Evolutionary conservation across 2,113 vertebrate genomes (phyloP), one percentile per base, ranked within the genome.

Genomic region (Enhydra lutris): DNA sequence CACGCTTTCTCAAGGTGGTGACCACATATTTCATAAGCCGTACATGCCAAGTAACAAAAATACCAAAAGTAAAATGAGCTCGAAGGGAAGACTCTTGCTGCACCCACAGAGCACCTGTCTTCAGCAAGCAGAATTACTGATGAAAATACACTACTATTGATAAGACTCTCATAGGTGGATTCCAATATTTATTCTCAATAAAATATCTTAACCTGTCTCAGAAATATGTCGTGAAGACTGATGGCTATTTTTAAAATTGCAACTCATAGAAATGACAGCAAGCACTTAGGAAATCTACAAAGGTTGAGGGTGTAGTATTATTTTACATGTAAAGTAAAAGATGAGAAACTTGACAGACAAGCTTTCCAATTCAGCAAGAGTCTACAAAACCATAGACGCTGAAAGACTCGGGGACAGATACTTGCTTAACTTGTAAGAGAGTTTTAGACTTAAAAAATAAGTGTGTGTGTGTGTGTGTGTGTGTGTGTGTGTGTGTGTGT

Each of bases 161-260:
- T 71, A 67, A 93, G 78, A 92, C 45, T 34, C n/a, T 74, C 50
- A 7, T 4, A 61, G 31, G 13, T 91, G 57, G 50, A 69, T 74
- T 71, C 79, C 52, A 45, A 7, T 69, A 63, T 94, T 88, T 88
- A 90, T 84, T 89, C 93, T 94, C 63, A 95, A 78, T 65, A 59
- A 80, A 86, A 74, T 89, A 69, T 29, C 85, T 93, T 71, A 57
- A 82, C 55, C 55, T 87, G 87, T 80, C 45, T 94, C 73, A 81
- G 87, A 93, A 45, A 87, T 67, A 47, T 1, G 31, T 59, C 79
- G 73, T 47, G 55, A 96, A 84, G 29, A 90, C 2, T 45, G 39
- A 96, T 79, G 85, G 36, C 81, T 89, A 78, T 93, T 93, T 93
- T 78, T 65, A n/a, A 97, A 91, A 88, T 79, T 83, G 74, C 63